Conservation (phyloP, 2,888 invertebrate genomes). For the Macrosiphum euphorbiae region DNA sequence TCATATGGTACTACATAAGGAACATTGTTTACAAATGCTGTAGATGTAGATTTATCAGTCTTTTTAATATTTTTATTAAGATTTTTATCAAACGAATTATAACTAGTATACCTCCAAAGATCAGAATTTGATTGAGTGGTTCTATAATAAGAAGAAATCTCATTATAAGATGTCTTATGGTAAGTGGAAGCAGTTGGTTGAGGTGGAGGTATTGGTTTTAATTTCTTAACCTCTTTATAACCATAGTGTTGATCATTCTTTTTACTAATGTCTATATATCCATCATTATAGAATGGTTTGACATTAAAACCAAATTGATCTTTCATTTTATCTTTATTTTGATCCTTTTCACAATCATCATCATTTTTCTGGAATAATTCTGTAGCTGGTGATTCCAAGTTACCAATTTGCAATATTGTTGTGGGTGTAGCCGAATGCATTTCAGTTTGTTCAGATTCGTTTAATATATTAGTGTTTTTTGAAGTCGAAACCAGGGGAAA, state of each 20-base stretch:
- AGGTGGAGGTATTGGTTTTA: slow-evolving; percentile 55
- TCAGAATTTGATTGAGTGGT: slow-evolving; percentile 59
- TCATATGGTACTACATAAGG: slow-evolving; percentile 60
- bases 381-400: slow-evolving; percentile 65
- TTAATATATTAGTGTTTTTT: slow-evolving; percentile 73
- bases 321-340: slow-evolving; percentile 64
- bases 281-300: slow-evolving; percentile 55
- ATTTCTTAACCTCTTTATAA: slow-evolving; percentile 59
- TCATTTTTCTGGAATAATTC: slow-evolving; percentile 64
- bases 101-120: slow-evolving; percentile 58
- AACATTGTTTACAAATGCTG: slow-evolving; percentile 50
- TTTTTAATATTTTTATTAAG: slow-evolving; percentile 58
- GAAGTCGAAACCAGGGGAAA: slow-evolving; percentile 80
- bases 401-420: slow-evolving; percentile 72
- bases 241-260: slow-evolving; percentile 53
- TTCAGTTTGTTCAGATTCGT: slow-evolving; percentile 72
- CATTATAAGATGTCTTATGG: slow-evolving; percentile 58
- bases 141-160: slow-evolving; percentile 60
- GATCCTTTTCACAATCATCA: slow-evolving; percentile 64
- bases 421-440: slow-evolving; percentile 71
- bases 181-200: slow-evolving; percentile 54
- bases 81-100: slow-evolving; percentile 63
- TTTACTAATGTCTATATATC: slow-evolving; percentile 50
- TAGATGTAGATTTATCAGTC: slow-evolving; percentile 62
- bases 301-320: slow-evolving; percentile 54